Base-by-base conservation (phyloP, 2,113 vertebrate species). In the Anoplopoma fimbria region DNA sequence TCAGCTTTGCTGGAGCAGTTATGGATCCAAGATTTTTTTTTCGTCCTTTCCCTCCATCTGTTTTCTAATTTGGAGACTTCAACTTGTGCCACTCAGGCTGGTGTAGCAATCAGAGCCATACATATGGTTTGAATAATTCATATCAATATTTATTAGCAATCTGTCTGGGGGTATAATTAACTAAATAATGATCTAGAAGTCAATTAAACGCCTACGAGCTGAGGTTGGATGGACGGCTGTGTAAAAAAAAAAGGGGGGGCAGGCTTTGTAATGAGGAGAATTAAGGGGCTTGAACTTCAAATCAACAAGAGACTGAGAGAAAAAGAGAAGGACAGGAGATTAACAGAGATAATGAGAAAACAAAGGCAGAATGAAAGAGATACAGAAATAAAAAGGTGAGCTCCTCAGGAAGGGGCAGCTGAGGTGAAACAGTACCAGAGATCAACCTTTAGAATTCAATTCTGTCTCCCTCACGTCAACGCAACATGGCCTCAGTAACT, bases 131-230 rank as follows among this genome's bases (percentile, higher is more conserved):
- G 83, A 89, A 85, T 92, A 87, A 91, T 92, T 86, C 82, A 89
- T 91, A 93, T 92, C 79, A 90, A 91, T 93, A 93, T 91, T 93
- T 92, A 93, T 93, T 90, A 92, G 78, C 75, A 86, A 77, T 88
- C 89, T 90, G 91, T 91, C 81, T 74, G 53, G 77, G 82, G 77
- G 75, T 82, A 81, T 86, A 93, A 92, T 93, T 93, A 92, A 82
- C 88, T 86, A 93, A 93, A 90, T 88, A 89, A 91, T 89, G 85
- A 93, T 86, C 87, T 84, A 88, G 65, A 83, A 87, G 75, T 91
- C 88, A 91, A 83, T 87, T 87, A 85, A 74, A 81, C 84, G 69
- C 80, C 31, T 12, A 73, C 60, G 6, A 87, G 75, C 75, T 71
- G 58, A 15, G 53, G 61, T 40, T 53, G 65, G 68, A 45, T 38